phyloP scores from a whole-genome alignment of 2,888 invertebrate species.

The Candidula unifasciata region DNA sequence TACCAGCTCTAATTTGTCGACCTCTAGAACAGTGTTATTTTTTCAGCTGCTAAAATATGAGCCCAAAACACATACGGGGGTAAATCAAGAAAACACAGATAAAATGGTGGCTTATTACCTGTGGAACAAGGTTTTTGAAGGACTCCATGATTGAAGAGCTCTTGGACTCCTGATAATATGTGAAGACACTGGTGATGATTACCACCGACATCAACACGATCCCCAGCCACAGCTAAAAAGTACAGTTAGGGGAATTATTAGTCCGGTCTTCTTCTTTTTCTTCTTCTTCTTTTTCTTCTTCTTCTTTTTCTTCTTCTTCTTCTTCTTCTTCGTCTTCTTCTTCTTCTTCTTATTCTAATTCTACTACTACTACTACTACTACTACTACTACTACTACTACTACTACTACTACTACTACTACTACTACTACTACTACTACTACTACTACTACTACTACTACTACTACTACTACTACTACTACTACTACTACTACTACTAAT shows the following conservation, averaged over 20 bases:
- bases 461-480: constrained; percentile 38
- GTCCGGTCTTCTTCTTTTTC: too few species aligned
- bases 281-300: too few species aligned
- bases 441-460: constrained; percentile 51
- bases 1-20: too few species aligned
- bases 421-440: constrained; percentile 50
- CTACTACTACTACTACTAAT: constrained; percentile 52
- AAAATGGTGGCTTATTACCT: constrained; percentile 22
- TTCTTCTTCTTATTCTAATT: too few species aligned
- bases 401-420: constrained; percentile 47
- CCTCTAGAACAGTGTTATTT: too few species aligned
- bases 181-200: constrained; percentile 47
- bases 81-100: too few species aligned
- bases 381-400: too few species aligned
- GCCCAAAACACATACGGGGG: too few species aligned
- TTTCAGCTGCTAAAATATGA: too few species aligned
- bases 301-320: too few species aligned
- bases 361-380: too few species aligned
- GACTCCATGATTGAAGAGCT: constrained; percentile 51
- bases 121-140: constrained; percentile 51
- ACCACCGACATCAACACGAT: constrained; percentile 45
- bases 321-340: too few species aligned
- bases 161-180: constrained; percentile 51
- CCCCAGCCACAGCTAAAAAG: constrained; percentile 39
- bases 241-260: background rate